Percentiles rank a stretch among this genome's conserved stretches.
Conservation (phyloP, 2,797 vertebrate genomes). For the Selene dorsalis region DNA sequence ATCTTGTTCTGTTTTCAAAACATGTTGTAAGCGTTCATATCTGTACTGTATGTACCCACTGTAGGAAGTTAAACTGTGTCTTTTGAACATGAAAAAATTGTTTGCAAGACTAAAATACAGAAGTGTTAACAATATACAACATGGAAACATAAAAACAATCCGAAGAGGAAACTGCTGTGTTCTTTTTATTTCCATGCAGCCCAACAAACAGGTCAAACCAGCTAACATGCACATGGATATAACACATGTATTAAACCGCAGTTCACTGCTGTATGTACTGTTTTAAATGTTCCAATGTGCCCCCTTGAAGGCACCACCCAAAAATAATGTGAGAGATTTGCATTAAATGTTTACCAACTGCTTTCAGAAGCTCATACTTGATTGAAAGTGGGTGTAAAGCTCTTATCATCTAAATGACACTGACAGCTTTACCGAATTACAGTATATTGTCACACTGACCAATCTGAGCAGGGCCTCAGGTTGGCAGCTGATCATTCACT, state of each 20-base stretch:
- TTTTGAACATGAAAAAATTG: background rate
- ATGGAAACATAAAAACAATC: background rate
- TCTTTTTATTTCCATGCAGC: background rate
- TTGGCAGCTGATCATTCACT: conserved; percentile 34
- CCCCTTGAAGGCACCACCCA: background rate
- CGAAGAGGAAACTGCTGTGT: background rate
- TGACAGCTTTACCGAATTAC: conserved; percentile 26
- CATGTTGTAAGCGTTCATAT: background rate
- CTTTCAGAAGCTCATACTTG: background rate
- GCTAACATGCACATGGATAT: background rate
- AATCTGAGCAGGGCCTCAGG: conserved; percentile 20
- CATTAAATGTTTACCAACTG: conserved; percentile 7
- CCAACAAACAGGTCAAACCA: background rate
- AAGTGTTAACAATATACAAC: background rate
- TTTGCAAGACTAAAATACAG: background rate
- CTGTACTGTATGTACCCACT: too few relatives aligned
- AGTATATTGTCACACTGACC: conserved; percentile 31
- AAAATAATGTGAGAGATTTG: background rate
- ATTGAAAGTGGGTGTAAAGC: conserved; percentile 22
- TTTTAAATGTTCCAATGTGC: background rate
- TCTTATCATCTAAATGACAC: conserved; percentile 19
- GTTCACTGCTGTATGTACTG: background rate
- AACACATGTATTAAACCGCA: background rate
- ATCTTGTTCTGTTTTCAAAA: conserved; percentile 15
- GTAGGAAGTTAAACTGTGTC: background rate